These are phyloP conservation scores for Siniperca undulata DNA, from an alignment of 2,797 vertebrate species.

Conservation along the genomic window DNA sequence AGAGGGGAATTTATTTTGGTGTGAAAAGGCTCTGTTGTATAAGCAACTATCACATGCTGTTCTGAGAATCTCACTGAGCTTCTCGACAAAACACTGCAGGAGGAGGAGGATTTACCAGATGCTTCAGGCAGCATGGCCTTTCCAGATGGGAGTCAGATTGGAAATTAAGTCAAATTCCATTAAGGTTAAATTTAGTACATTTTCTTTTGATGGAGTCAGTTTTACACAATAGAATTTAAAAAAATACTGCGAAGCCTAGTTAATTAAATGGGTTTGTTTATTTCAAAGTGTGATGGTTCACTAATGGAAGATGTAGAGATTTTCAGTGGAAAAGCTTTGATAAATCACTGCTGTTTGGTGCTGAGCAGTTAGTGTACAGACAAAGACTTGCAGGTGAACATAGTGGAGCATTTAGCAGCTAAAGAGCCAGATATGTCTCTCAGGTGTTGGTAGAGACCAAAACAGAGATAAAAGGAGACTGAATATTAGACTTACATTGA, in stretches of 20 bases:
- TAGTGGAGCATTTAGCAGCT: constrained; percentile 18
- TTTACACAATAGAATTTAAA: neutral
- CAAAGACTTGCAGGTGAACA: constrained; percentile 11
- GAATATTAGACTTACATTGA: neutral
- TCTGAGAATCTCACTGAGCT: constrained; percentile 18
- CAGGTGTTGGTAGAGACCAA: neutral
- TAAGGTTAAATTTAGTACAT: neutral
- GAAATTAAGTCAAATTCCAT: neutral
- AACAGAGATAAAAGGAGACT: neutral
- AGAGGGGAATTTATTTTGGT: constrained; percentile 60
- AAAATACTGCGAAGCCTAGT: neutral
- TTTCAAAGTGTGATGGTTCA: neutral
- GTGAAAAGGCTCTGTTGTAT: constrained; percentile 68
- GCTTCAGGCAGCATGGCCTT: constrained; percentile 18
- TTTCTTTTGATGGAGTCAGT: constrained; percentile 11
- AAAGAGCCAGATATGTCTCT: constrained; percentile 4
- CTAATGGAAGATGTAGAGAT: neutral
- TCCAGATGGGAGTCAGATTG: constrained; percentile 24
- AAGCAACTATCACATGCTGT: constrained; percentile 72
- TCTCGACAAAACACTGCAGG: neutral
- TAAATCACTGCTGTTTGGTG: neutral
- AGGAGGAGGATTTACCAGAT: neutral
- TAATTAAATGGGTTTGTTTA: neutral
- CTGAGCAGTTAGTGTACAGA: neutral
- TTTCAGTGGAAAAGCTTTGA: neutral